phyloP scores from a whole-genome alignment of 1,140 invertebrate genomes.

The Drosophila neocordata region DNA sequence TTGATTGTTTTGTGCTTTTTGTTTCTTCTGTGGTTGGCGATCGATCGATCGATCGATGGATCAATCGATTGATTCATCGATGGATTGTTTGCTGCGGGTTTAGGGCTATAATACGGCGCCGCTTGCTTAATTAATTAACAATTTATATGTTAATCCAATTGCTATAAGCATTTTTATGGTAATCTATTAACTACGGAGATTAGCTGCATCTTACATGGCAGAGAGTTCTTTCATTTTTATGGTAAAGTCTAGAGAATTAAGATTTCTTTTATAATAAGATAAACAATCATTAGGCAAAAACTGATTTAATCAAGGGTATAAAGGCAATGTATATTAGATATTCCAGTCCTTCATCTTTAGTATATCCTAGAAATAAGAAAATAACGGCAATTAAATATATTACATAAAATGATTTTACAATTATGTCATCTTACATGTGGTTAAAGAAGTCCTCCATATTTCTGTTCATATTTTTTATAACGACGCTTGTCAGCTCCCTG shows the following conservation, averaged over 20 bases:
- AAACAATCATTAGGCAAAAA: background rate
- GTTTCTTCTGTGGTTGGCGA: slow-evolving; percentile 31
- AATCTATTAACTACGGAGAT: slow-evolving; percentile 36
- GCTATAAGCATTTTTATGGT: slow-evolving; percentile 36
- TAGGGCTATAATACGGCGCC: slow-evolving; percentile 68
- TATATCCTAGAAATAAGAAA: background rate
- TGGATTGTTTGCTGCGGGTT: slow-evolving; percentile 44
- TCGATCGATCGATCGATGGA: slow-evolving; percentile 58
- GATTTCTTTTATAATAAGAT: slow-evolving; percentile 7
- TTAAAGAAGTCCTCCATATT: background rate
- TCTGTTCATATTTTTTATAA: background rate
- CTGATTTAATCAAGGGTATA: background rate
- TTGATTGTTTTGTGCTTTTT: slow-evolving; percentile 61
- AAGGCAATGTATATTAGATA: background rate
- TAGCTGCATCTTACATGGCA: background rate
- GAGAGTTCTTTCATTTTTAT: background rate
- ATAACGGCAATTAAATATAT: background rate
- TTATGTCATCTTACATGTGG: background rate
- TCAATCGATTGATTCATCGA: slow-evolving; percentile 40
- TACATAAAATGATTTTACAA: background rate
- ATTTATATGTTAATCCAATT: slow-evolving; percentile 78
- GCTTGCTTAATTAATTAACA: slow-evolving; percentile 75
- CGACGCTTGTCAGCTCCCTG: background rate
- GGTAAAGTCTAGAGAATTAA: slow-evolving; percentile 9
- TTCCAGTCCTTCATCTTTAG: no score